phyloP scores from a whole-genome alignment of 2,113 vertebrate species.

The Tragelaphus scriptus region DNA sequence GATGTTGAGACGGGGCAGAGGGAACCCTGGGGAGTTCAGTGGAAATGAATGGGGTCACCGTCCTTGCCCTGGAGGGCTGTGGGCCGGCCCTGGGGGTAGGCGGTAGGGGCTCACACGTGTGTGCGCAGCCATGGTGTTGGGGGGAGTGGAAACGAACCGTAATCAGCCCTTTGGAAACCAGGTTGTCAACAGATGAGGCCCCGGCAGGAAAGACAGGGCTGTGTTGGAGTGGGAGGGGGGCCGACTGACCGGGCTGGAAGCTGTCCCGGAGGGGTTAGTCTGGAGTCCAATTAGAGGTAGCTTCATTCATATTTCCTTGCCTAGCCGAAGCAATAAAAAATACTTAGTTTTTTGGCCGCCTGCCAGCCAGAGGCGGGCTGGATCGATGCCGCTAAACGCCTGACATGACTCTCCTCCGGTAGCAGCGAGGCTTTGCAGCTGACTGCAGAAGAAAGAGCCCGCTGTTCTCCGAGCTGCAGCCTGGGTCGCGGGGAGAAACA shows the following conservation, averaged over 20 bases:
- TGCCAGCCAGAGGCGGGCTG: slow-evolving; percentile 76
- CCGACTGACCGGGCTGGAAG: slow-evolving; percentile 43
- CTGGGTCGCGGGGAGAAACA: slow-evolving; percentile 68
- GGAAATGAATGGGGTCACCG: background rate
- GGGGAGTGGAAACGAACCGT: background rate
- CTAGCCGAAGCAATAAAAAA: slow-evolving; percentile 81
- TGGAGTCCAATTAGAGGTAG: slow-evolving; percentile 69
- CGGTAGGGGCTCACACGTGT: background rate
- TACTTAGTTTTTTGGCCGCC: slow-evolving; percentile 76
- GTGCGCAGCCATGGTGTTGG: background rate
- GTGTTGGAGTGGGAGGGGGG: slow-evolving; percentile 41
- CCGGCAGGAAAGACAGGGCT: slow-evolving; percentile 26
- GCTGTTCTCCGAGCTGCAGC: slow-evolving; percentile 79
- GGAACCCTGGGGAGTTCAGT: background rate
- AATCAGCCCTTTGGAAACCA: slow-evolving; percentile 47
- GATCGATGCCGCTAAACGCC: slow-evolving; percentile 83
- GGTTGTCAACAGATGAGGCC: slow-evolving; percentile 61
- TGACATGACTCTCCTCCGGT: slow-evolving; percentile 76
- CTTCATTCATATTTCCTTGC: slow-evolving; percentile 79
- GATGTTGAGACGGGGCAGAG: background rate
- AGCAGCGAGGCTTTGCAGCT: slow-evolving; percentile 82
- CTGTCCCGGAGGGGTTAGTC: slow-evolving; percentile 75
- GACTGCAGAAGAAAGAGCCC: slow-evolving; percentile 88
- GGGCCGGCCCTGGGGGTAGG: background rate
- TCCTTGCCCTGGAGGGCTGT: background rate